Conservation (phyloP, 2,113 vertebrate species). For the Ctenodactylus gundi region DNA sequence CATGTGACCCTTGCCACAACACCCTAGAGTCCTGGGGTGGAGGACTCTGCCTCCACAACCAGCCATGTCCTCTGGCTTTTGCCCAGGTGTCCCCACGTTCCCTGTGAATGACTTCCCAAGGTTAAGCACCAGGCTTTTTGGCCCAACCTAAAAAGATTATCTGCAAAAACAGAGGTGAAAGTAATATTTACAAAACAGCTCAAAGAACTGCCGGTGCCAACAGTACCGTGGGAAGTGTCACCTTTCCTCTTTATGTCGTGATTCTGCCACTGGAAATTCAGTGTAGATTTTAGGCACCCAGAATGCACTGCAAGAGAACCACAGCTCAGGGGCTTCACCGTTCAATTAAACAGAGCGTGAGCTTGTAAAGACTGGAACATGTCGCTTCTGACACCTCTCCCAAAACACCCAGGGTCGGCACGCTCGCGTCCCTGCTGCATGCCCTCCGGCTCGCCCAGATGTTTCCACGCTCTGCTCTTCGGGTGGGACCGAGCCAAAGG, state of each 20-base stretch:
- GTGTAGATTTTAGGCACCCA: background rate
- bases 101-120: background rate
- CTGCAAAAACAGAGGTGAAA: background rate
- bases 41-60: too few relatives aligned
- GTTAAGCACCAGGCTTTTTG: background rate
- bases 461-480: background rate
- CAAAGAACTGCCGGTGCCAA: background rate
- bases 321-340: background rate
- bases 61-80: too few relatives aligned
- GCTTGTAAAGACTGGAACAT: background rate
- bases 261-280: background rate
- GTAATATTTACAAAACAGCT: background rate
- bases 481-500: background rate
- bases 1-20: too few relatives aligned
- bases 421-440: fast-evolving
- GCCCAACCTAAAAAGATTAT: background rate
- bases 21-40: too few relatives aligned
- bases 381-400: background rate
- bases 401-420: background rate
- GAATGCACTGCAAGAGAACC: background rate
- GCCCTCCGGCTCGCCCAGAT: background rate
- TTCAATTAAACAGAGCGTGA: background rate
- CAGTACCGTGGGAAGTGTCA: background rate
- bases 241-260: background rate
- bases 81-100: background rate